phyloP scores from a whole-genome alignment of 1,140 invertebrate species.

The Reticulitermes speratus region DNA sequence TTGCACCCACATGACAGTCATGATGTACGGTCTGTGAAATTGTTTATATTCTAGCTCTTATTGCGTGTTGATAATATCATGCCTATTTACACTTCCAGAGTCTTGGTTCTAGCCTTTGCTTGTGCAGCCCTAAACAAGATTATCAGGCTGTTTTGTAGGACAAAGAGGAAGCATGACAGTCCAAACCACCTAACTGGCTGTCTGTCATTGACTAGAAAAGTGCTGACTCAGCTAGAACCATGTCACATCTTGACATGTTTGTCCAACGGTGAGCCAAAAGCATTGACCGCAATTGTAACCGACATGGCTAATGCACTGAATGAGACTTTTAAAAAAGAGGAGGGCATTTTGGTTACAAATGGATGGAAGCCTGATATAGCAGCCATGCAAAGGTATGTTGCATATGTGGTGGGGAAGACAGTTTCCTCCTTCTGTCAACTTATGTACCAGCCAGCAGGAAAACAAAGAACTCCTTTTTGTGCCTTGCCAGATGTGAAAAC shows the following conservation, averaged over 20 bases:
- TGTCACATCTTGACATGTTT: neutral
- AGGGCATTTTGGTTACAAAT: neutral
- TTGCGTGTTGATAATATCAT: too few species aligned
- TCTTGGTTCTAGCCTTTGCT: neutral
- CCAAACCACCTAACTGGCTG: neutral
- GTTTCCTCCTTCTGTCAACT: too few species aligned
- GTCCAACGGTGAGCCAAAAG: neutral
- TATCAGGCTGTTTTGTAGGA: neutral
- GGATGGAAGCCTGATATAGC: neutral
- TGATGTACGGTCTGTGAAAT: too few species aligned
- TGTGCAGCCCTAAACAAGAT: neutral
- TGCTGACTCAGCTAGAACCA: neutral
- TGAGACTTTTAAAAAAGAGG: neutral
- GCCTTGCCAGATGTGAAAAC: too few species aligned
- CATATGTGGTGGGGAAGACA: too few species aligned
- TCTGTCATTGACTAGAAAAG: neutral
- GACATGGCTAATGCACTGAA: neutral
- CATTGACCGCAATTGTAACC: neutral
- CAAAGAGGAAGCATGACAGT: neutral
- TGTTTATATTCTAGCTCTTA: too few species aligned
- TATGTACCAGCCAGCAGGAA: too few species aligned
- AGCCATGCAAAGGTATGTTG: neutral
- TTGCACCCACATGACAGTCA: too few species aligned
- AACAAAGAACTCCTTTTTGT: too few species aligned
- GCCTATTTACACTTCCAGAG: neutral